phyloP scores from a whole-genome alignment of 2,113 vertebrate genomes.

The Capreolus pygargus region DNA sequence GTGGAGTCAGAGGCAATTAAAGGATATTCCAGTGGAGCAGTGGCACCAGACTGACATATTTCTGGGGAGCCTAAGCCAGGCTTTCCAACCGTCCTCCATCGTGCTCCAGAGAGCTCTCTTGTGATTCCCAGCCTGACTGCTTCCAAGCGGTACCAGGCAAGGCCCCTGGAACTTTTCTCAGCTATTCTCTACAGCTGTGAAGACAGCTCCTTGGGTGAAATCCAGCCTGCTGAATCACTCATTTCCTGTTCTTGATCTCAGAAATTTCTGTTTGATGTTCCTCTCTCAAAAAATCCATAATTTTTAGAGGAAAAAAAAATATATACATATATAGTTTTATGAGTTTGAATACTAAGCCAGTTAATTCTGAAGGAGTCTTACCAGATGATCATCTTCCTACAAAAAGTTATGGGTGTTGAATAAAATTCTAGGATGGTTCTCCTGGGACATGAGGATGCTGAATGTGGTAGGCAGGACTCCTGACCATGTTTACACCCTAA shows the following conservation, averaged over 20 bases:
- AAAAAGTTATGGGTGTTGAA: background rate
- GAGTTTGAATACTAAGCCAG: background rate
- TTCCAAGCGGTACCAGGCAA: slow-evolving; percentile 35
- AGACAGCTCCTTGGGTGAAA: slow-evolving; percentile 65
- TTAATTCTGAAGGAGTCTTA: background rate
- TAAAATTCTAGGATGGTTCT: background rate
- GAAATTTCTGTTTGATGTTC: slow-evolving; percentile 60
- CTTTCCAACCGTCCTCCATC: background rate
- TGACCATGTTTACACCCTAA: background rate
- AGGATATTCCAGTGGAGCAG: background rate
- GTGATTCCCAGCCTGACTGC: background rate
- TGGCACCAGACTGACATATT: background rate
- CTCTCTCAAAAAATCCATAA: slow-evolving; percentile 9
- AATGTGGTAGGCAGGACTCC: background rate
- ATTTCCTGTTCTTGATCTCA: slow-evolving; percentile 69
- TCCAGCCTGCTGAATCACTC: slow-evolving; percentile 60
- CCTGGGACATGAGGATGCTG: background rate
- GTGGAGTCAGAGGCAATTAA: background rate
- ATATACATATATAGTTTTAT: background rate
- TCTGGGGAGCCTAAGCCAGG: background rate
- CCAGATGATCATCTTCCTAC: background rate
- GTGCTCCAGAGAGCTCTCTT: background rate
- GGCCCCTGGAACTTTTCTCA: slow-evolving; percentile 43
- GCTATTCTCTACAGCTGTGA: slow-evolving; percentile 51
- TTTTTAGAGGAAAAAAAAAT: background rate